Evolutionary conservation across 35 echinoderm and acorn worm species (phyloP).

Genomic region (Stichopus chloronotus): DNA sequence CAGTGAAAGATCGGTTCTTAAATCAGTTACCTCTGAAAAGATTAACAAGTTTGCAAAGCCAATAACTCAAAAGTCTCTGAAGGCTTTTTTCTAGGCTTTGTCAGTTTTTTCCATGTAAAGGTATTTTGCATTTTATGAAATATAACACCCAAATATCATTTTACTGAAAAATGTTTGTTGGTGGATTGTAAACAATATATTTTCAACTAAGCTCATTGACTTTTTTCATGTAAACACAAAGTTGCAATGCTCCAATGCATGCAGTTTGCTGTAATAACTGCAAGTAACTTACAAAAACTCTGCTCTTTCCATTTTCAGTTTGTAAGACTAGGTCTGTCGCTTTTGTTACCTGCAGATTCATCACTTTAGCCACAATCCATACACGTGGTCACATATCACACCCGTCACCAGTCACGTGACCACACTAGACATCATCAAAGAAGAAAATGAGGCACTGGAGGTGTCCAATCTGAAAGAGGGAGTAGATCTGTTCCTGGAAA

Average conservation of each 20-base stretch:
- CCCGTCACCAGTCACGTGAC: conserved; percentile 72
- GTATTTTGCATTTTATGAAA: too few species aligned
- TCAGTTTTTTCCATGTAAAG: too few species aligned
- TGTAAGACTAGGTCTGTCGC: background rate
- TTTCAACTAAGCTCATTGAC: too few species aligned
- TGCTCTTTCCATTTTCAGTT: too few species aligned
- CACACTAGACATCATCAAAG: conserved; percentile 48
- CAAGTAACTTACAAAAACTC: too few species aligned
- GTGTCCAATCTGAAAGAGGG: conserved; percentile 26
- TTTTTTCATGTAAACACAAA: too few species aligned
- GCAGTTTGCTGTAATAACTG: too few species aligned
- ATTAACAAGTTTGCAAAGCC: background rate
- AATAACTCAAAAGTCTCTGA: background rate
- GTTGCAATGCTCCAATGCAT: too few species aligned
- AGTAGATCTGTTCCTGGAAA: conserved; percentile 65
- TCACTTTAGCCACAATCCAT: conserved; percentile 71
- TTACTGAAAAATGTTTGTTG: too few species aligned
- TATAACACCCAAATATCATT: too few species aligned
- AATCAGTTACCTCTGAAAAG: background rate
- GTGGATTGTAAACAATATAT: too few species aligned
- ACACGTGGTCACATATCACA: conserved; percentile 53
- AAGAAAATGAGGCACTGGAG: conserved; percentile 37
- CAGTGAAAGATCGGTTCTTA: background rate
- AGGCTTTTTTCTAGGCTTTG: too few species aligned
- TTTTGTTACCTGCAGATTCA: conserved; percentile 59